Evolutionary conservation across 2,113 vertebrate genomes (phyloP).

Genomic region (Ailuropoda melanoleuca): DNA sequence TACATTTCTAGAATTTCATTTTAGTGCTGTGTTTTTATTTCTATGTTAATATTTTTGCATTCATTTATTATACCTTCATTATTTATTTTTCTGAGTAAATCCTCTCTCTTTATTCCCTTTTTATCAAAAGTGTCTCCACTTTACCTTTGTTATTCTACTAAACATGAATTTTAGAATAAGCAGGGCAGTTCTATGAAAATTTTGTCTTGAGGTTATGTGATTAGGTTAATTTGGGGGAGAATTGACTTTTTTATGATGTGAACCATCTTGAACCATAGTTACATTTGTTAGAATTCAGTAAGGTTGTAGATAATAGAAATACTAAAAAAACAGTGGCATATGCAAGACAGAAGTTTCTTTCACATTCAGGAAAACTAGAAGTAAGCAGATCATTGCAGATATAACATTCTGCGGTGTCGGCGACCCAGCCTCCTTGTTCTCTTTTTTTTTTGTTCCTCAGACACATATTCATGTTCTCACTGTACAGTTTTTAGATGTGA

Average conservation of each 20-base stretch:
- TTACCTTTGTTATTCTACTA: neutral
- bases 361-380: neutral
- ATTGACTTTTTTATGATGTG: neutral
- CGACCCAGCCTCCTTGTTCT: neutral
- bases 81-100: neutral
- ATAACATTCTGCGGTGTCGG: neutral
- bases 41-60: slow-evolving; percentile 8
- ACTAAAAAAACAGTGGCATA: neutral
- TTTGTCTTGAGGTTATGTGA: neutral
- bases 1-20: slow-evolving; percentile 1
- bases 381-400: neutral
- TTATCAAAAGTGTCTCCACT: neutral
- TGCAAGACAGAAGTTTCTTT: neutral
- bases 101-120: neutral
- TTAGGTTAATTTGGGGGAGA: neutral
- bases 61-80: neutral
- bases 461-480: neutral
- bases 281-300: neutral
- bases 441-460: neutral
- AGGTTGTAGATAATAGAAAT: neutral
- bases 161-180: slow-evolving; percentile 27
- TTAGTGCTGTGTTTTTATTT: neutral
- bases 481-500: neutral
- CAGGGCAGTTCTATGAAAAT: neutral
- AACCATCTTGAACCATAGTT: neutral